phyloP scores from a whole-genome alignment of 1,140 invertebrate genomes.

The Drosophila murphyi region DNA sequence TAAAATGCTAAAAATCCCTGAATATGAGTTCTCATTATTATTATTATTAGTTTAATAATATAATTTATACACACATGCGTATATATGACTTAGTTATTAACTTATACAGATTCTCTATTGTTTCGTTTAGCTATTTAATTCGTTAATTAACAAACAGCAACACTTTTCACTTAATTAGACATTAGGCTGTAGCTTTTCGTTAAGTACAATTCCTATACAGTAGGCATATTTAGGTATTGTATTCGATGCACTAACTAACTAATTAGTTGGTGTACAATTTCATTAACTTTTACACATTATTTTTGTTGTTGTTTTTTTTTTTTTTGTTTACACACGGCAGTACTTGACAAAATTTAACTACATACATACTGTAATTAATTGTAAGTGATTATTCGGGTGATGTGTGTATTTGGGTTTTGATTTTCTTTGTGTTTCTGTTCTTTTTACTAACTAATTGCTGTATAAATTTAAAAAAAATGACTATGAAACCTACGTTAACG shows the following conservation, averaged over 20 bases:
- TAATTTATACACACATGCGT: constrained; percentile 37
- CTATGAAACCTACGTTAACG: constrained; percentile 76
- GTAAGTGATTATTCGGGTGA: constrained; percentile 54
- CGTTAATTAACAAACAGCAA: constrained; percentile 59
- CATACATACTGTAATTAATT: constrained; percentile 37
- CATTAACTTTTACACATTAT: constrained; percentile 18
- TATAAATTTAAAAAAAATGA: constrained; percentile 70
- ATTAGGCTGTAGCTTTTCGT: constrained; percentile 31
- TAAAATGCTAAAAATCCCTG: constrained; percentile 85
- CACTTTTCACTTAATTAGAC: constrained; percentile 48
- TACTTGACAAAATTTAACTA: constrained; percentile 70
- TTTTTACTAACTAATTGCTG: constrained; percentile 36
- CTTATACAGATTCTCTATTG: constrained; percentile 46
- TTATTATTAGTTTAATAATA: constrained; percentile 49
- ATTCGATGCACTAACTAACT: constrained; percentile 37
- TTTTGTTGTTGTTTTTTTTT: constrained; percentile 12
- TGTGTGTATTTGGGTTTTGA: constrained; percentile 53
- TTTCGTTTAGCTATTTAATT: constrained; percentile 60
- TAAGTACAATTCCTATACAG: constrained; percentile 51
- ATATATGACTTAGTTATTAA: constrained; percentile 52
- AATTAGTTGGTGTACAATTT: constrained; percentile 62
- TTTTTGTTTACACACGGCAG: constrained; percentile 60
- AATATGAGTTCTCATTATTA: constrained; percentile 83
- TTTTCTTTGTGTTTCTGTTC: constrained; percentile 30
- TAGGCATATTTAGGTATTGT: constrained; percentile 29